Percentiles rank a stretch among this genome's conserved stretches.
Evolutionary conservation across 1,140 invertebrate species (phyloP).

Genomic region (Aporrectodea caliginosa): DNA sequence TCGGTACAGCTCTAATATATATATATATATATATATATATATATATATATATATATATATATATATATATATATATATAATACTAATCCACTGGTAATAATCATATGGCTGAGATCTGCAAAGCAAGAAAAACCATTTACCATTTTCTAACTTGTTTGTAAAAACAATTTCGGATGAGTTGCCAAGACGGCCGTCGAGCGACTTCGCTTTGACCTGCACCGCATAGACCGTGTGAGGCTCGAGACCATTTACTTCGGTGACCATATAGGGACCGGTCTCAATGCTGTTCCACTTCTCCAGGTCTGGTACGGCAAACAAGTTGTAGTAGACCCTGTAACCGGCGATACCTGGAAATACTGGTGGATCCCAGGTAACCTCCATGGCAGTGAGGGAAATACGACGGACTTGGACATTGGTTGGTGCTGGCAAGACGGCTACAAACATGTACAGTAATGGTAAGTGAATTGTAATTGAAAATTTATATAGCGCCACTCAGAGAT

Average conservation of each 20-base stretch:
- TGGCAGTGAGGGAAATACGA: slow-evolving; percentile 67
- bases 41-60: neutral
- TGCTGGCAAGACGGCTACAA: slow-evolving; percentile 59
- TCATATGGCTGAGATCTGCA: neutral
- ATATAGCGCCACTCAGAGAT: too few relatives aligned
- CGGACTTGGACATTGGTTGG: slow-evolving; percentile 78
- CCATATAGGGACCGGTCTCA: slow-evolving; percentile 47
- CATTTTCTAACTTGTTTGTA: slow-evolving; percentile 34
- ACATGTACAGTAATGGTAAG: neutral
- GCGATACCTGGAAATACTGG: slow-evolving; percentile 61
- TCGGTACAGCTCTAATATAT: too few relatives aligned
- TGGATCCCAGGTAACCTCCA: slow-evolving; percentile 93
- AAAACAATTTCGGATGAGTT: slow-evolving; percentile 45
- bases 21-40: neutral
- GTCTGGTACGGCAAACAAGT: slow-evolving; percentile 41
- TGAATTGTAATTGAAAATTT: too few relatives aligned
- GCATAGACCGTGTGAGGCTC: slow-evolving; percentile 88
- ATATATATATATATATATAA: neutral
- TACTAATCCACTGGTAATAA: neutral
- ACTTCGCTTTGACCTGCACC: slow-evolving; percentile 67
- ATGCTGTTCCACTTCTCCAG: slow-evolving; percentile 46
- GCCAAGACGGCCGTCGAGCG: slow-evolving; percentile 46
- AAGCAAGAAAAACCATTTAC: slow-evolving; percentile 29
- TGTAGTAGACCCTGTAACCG: slow-evolving; percentile 68
- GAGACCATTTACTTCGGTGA: slow-evolving; percentile 74